Conservation (phyloP, 2,797 vertebrate genomes). For the Podarcis siculus region DNA sequence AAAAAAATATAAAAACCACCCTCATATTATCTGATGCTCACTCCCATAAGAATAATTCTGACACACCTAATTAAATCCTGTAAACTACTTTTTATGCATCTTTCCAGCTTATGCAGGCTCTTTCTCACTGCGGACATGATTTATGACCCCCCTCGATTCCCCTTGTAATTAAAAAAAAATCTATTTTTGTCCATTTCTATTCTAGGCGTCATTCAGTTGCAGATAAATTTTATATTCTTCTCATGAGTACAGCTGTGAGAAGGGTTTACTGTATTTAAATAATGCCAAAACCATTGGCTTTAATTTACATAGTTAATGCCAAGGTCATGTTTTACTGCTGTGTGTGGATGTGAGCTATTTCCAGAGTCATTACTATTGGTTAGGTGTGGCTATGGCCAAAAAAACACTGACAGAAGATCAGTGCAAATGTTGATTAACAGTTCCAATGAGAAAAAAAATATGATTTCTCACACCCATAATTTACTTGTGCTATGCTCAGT, state of each 20-base stretch:
- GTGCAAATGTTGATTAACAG: constrained; percentile 2
- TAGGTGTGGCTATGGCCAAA: not conserved
- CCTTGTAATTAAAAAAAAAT: not conserved
- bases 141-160: not conserved
- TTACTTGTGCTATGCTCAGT: not conserved
- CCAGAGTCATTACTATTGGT: constrained; percentile 2
- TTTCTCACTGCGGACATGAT: not conserved
- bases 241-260: not conserved
- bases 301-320: not conserved
- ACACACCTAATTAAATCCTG: not conserved
- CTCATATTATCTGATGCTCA: too few relatives aligned
- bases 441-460: not conserved
- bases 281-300: not conserved
- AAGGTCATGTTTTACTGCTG: constrained; percentile 6
- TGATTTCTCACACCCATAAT: not conserved
- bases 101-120: not conserved
- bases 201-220: not conserved
- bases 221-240: not conserved
- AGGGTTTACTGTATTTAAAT: constrained; percentile 24
- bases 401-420: not conserved
- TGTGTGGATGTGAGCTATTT: not conserved
- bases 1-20: not conserved
- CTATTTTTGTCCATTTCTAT: constrained; percentile 29
- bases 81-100: not conserved
- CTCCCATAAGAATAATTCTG: not conserved